Evolutionary conservation across 2,113 vertebrate genomes (phyloP), one percentile per base, ranked within the genome.

Genomic region (Furnarius figulus): DNA sequence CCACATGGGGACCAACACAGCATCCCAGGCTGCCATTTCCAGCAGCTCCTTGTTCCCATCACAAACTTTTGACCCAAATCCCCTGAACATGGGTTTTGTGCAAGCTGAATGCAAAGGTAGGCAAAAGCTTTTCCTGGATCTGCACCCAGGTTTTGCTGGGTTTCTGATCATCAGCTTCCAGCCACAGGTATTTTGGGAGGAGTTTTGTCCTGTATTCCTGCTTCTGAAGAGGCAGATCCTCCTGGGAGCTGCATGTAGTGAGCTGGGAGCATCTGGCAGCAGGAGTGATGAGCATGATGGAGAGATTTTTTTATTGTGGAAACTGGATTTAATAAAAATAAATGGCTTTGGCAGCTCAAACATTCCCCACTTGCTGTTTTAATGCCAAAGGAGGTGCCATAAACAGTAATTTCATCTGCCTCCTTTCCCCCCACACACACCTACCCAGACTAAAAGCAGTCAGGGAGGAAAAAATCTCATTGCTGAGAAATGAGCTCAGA

Each of bases 301-400:
- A 62, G 28, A 19, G 24, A 10, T 19, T 65, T 93, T 80, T n/a
- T 66, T 47, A 42, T 37, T 74, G 66, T 68, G 49, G 44, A 91
- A 91, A 78, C 49, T 52, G 61, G 66, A 70, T 55, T 86, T 59
- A 65, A 82, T 74, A 78, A 78, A 91, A 93, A 89, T 44, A 65
- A 91, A 74, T 46, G 61, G 44, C 39, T 82, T 59, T 93, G 85
- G 76, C 66, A 58, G 37, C 25, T 56, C 6, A 1, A 61, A 56
- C 40, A 22, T 28, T 46, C 62, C 77, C 67, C 52, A 4, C 52
- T 92, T 31, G 27, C 25, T 55, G 37, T 39, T 59, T 62, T 52
- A 75, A 44, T 68, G 74, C 58, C 67, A 72, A 76, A 94, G 79
- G 74, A 79, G 44, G 61, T 76, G 78, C 87, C 83, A 77, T 52